Evolutionary conservation across 2,113 vertebrate genomes (phyloP).

Genomic region (Hucho hucho): DNA sequence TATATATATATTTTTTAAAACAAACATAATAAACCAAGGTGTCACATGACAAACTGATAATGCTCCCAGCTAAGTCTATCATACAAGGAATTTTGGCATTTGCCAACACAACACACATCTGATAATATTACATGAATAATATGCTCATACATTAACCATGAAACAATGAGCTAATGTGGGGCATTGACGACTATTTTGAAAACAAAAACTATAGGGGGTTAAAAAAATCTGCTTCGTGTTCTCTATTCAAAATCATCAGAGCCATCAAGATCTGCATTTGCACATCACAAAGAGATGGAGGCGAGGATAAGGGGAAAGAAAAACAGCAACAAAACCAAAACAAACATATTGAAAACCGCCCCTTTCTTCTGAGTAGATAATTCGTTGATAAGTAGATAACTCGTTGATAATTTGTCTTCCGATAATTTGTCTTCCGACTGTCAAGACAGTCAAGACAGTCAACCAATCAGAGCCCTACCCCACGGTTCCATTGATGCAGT

Average conservation of each 20-base stretch:
- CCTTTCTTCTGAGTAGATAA: constrained; percentile 18
- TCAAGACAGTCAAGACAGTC: constrained; percentile 15
- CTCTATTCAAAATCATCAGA: constrained; percentile 18
- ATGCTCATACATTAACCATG: background rate
- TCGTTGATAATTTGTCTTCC: constrained; percentile 24
- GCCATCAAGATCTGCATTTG: constrained; percentile 11
- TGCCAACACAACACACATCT: background rate
- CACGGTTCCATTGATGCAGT: constrained; percentile 9
- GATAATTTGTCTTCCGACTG: constrained; percentile 15
- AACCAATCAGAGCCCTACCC: constrained; percentile 20
- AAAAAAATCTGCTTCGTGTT: background rate
- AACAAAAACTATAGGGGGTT: background rate
- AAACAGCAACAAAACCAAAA: constrained; percentile 28
- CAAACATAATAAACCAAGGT: constrained; percentile 50
- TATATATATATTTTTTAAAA: too few relatives aligned
- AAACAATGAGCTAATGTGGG: background rate
- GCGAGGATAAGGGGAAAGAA: constrained; percentile 33
- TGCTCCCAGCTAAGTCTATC: constrained; percentile 40
- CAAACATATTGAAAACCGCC: constrained; percentile 2
- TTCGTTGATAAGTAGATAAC: too few relatives aligned
- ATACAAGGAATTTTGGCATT: constrained; percentile 19
- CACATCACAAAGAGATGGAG: constrained; percentile 26
- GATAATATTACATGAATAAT: background rate
- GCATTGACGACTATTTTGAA: background rate
- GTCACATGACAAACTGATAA: constrained; percentile 42